Conservation (phyloP, 2,888 invertebrate species). For the Archaeoteleia sp. region DNA sequence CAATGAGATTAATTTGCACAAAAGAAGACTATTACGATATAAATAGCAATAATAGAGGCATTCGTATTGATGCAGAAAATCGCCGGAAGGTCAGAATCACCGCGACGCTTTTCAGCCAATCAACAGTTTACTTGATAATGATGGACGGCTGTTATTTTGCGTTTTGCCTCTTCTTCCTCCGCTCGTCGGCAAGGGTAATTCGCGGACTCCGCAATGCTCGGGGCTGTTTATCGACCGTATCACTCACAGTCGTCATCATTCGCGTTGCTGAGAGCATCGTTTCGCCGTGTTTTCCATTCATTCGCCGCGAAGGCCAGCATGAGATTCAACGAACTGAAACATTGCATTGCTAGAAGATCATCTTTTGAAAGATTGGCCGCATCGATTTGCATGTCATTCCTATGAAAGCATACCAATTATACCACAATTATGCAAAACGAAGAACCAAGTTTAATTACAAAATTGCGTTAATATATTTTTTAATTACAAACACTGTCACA, state of each 20-base stretch:
- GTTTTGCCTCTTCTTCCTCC: slow-evolving; percentile 51
- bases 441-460: no score
- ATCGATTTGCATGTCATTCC: not conserved
- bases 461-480: no score
- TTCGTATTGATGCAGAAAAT: slow-evolving; percentile 39
- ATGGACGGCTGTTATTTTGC: slow-evolving; percentile 49
- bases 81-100: slow-evolving; percentile 48
- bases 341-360: slow-evolving; percentile 40
- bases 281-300: slow-evolving; percentile 43
- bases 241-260: slow-evolving; percentile 51
- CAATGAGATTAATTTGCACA: slow-evolving; percentile 1
- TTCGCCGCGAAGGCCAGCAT: slow-evolving; percentile 45
- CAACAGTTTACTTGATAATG: slow-evolving; percentile 48
- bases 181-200: slow-evolving; percentile 53
- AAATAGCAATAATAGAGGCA: slow-evolving; percentile 28
- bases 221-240: slow-evolving; percentile 53
- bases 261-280: slow-evolving; percentile 48
- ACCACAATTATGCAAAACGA: slow-evolving; percentile 26
- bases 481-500: no score
- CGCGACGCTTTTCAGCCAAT: slow-evolving; percentile 41
- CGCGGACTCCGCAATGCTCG: slow-evolving; percentile 47
- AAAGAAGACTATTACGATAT: slow-evolving; percentile 14
- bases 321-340: slow-evolving; percentile 39
- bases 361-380: slow-evolving; percentile 9
- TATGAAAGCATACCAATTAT: slow-evolving; percentile 7